Conservation (phyloP, 30 jellyfish, hydroid and myxozoan species). For the Catostylus mosaicus region DNA sequence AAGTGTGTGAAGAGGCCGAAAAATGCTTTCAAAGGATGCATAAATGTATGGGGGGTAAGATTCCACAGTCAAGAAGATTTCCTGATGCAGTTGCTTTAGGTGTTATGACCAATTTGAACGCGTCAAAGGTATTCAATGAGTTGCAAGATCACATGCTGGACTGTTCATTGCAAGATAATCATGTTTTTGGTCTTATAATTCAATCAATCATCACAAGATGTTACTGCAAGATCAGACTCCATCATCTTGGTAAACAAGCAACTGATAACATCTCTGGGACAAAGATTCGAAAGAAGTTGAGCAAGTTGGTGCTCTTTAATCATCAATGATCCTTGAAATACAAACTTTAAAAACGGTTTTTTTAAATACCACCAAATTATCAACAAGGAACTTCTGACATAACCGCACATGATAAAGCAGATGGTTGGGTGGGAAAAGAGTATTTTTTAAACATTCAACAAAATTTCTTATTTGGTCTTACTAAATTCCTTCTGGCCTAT, state of each 20-base stretch:
- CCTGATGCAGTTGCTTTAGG: constrained; percentile 41
- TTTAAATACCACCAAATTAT: too few species aligned
- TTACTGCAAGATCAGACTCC: constrained; percentile 63
- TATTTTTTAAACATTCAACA: too few species aligned
- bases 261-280: constrained; percentile 24
- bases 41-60: constrained; percentile 50
- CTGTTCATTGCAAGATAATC: constrained; percentile 52
- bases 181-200: constrained; percentile 44
- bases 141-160: constrained; percentile 65
- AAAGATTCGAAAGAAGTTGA: constrained; percentile 41
- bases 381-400: too few species aligned
- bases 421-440: too few species aligned
- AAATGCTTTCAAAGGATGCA: constrained; percentile 53
- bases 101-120: constrained; percentile 35
- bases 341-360: too few species aligned
- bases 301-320: constrained; percentile 64
- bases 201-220: constrained; percentile 41
- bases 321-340: constrained; percentile 51
- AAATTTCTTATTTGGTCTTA: too few species aligned
- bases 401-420: too few species aligned
- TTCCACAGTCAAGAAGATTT: constrained; percentile 58
- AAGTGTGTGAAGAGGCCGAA: constrained; percentile 66
- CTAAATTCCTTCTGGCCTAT: too few species aligned
- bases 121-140: constrained; percentile 29
- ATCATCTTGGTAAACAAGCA: constrained; percentile 63